Conservation (phyloP, 2,113 vertebrate species). For the Oryzias melastigma region DNA sequence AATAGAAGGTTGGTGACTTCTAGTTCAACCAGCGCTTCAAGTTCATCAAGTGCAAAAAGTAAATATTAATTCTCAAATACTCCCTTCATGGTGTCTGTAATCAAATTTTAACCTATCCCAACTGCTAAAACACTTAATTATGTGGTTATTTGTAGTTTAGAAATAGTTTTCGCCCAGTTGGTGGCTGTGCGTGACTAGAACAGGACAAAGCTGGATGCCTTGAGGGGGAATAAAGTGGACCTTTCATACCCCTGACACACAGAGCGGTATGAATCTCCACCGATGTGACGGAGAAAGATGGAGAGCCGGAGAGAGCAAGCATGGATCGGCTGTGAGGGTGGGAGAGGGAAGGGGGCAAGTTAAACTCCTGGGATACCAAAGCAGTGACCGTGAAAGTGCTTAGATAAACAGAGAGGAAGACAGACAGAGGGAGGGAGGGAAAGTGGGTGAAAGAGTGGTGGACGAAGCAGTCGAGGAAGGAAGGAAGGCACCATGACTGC, state of each 20-base stretch:
- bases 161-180: background rate
- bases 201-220: conserved; percentile 69
- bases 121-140: too few species aligned
- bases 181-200: conserved; percentile 73
- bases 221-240: conserved; percentile 47
- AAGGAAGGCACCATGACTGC: conserved; percentile 43
- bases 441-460: conserved; percentile 34
- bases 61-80: conserved; percentile 17
- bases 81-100: background rate
- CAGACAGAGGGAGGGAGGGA: conserved; percentile 12
- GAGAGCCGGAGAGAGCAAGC: conserved; percentile 58
- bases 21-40: conserved; percentile 15
- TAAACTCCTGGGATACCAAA: conserved; percentile 79
- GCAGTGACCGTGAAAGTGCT: conserved; percentile 85
- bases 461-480: conserved; percentile 38
- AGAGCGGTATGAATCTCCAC: conserved; percentile 72
- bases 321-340: conserved; percentile 46
- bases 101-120: too few species aligned
- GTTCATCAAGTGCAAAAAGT: conserved; percentile 11
- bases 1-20: conserved; percentile 40
- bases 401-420: conserved; percentile 81
- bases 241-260: conserved; percentile 54
- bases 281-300: conserved; percentile 77
- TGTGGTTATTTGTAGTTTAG: too few species aligned
- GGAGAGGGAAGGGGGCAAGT: conserved; percentile 64